A percentile compares a stretch with the other conserved stretches of the same genome.
Evolutionary conservation across 2,797 vertebrate species (phyloP).

Genomic region (Gymnothorax javanicus): DNA sequence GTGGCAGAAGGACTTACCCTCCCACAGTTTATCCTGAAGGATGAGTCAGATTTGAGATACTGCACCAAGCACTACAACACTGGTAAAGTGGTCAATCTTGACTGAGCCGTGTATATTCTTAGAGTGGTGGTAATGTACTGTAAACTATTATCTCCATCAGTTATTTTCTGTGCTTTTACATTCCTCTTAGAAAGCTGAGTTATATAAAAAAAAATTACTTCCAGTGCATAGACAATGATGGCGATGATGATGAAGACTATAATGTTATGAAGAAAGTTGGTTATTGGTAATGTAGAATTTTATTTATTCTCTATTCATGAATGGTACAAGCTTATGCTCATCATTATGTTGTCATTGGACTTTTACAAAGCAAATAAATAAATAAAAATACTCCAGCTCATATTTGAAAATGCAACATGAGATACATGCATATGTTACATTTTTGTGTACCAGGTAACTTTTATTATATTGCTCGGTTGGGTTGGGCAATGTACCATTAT

Average conservation of each 20-base stretch:
- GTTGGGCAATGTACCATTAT: too few relatives aligned
- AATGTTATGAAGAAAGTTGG: too few relatives aligned
- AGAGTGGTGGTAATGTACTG: not conserved
- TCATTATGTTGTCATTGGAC: too few relatives aligned
- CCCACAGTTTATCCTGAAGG: slow-evolving; percentile 93
- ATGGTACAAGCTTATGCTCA: too few relatives aligned
- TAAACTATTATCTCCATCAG: not conserved
- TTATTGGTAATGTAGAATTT: too few relatives aligned
- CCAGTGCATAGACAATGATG: not conserved
- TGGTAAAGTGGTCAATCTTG: slow-evolving; percentile 67
- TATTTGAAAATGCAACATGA: not conserved
- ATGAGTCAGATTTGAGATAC: slow-evolving; percentile 92
- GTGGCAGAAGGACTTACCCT: slow-evolving; percentile 94
- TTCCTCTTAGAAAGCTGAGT: not conserved
- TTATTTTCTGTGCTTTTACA: not conserved
- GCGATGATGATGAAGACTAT: too few relatives aligned
- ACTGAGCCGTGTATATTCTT: not conserved
- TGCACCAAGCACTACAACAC: slow-evolving; percentile 98
- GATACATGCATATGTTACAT: not conserved
- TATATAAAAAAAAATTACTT: not conserved
- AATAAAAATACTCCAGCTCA: not conserved
- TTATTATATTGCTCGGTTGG: too few relatives aligned
- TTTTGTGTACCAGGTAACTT: not conserved
- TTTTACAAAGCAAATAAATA: too few relatives aligned
- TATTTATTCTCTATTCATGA: too few relatives aligned